Conservation (phyloP, 2,113 vertebrate species). For the Gambusia holbrooki region DNA sequence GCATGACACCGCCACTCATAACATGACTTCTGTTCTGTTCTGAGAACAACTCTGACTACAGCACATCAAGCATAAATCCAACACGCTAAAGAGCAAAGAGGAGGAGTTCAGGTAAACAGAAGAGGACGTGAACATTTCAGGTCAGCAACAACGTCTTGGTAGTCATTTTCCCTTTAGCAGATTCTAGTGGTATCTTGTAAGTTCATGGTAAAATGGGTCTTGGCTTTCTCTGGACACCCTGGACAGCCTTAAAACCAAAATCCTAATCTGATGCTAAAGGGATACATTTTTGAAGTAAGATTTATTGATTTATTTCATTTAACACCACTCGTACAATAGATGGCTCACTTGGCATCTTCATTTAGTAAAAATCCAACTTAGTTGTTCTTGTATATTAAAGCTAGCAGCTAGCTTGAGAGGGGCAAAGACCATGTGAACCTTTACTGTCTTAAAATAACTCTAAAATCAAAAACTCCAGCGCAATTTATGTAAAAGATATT, state of each 20-base stretch:
- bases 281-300: neutral
- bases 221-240: too few species aligned
- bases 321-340: too few species aligned
- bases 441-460: too few species aligned
- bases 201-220: neutral
- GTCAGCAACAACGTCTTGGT: neutral
- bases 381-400: too few species aligned
- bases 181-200: neutral
- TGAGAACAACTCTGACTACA: slow-evolving; percentile 29
- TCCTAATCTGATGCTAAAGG: neutral
- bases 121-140: neutral
- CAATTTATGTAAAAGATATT: too few species aligned
- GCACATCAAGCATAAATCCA: neutral
- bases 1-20: neutral
- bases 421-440: neutral
- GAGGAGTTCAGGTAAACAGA: neutral
- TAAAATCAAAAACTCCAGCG: neutral
- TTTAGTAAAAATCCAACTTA: too few species aligned
- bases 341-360: too few species aligned
- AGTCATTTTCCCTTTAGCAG: neutral
- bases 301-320: too few species aligned
- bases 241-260: neutral
- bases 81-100: neutral
- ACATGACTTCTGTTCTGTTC: neutral
- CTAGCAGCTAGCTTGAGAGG: too few species aligned